Evolutionary conservation across 2,797 vertebrate genomes (phyloP).

Genomic region (Lutjanus argentimaculatus): DNA sequence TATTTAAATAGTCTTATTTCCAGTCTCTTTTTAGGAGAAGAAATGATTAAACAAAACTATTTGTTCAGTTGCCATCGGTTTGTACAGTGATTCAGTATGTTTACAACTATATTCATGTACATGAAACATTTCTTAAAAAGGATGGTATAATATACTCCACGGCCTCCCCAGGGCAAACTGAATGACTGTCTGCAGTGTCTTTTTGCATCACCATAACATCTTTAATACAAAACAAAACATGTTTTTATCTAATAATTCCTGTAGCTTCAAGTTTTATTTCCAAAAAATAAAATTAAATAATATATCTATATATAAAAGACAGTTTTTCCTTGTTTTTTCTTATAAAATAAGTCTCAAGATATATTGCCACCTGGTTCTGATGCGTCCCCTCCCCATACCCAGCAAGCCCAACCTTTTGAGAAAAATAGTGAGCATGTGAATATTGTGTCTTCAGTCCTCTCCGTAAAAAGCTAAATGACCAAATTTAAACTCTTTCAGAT

Average conservation of each 20-base stretch:
- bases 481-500: slow-evolving; percentile 64
- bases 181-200: slow-evolving; percentile 85
- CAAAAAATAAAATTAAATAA: slow-evolving; percentile 91
- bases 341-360: slow-evolving; percentile 91
- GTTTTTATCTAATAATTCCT: slow-evolving; percentile 86
- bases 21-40: slow-evolving; percentile 82
- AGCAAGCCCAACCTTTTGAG: slow-evolving; percentile 73
- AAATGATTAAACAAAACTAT: slow-evolving; percentile 80
- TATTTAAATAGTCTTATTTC: slow-evolving; percentile 87
- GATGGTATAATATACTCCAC: slow-evolving; percentile 81
- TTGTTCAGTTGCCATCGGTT: slow-evolving; percentile 86
- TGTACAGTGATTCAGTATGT: slow-evolving; percentile 90
- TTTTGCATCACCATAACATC: slow-evolving; percentile 87
- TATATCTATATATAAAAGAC: slow-evolving; percentile 90
- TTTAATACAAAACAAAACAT: slow-evolving; percentile 85
- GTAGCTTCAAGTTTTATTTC: slow-evolving; percentile 90
- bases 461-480: slow-evolving; percentile 81
- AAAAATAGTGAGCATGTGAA: slow-evolving; percentile 80
- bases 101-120: slow-evolving; percentile 87
- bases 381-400: slow-evolving; percentile 68
- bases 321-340: slow-evolving; percentile 85
- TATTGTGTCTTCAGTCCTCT: slow-evolving; percentile 76
- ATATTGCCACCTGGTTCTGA: slow-evolving; percentile 88
- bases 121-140: slow-evolving; percentile 85
- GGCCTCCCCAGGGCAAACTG: slow-evolving; percentile 78